A percentile compares a stretch with the other conserved stretches of the same genome.
Evolutionary conservation across 2,888 invertebrate genomes (phyloP).

Genomic region (Quadriops clusia): DNA sequence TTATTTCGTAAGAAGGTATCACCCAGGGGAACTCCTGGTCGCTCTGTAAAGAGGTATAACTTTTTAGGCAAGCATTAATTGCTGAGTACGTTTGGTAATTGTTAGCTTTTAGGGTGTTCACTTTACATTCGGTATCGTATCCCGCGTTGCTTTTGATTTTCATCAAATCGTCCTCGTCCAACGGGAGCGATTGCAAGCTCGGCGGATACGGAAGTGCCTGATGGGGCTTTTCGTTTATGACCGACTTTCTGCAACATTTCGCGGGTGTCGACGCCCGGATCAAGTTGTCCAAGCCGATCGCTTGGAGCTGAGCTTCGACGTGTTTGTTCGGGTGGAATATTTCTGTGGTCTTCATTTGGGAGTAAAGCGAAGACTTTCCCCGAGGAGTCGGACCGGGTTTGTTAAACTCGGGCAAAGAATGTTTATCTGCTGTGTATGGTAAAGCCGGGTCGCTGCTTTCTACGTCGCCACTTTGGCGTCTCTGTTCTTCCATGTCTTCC

Average conservation of each 20-base stretch:
- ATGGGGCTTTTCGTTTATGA: constrained; percentile 14
- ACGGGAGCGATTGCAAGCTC: constrained; percentile 18
- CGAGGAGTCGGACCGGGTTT: constrained; percentile 9
- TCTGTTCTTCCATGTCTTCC: too few species aligned
- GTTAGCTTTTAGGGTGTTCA: not conserved
- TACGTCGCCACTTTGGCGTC: too few species aligned
- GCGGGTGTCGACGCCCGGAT: constrained; percentile 17
- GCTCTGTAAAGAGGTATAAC: constrained; percentile 6
- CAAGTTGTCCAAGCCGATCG: constrained; percentile 12
- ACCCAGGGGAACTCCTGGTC: constrained; percentile 4
- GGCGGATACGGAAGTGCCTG: constrained; percentile 16
- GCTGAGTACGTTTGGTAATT: not conserved
- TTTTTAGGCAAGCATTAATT: constrained; percentile 5
- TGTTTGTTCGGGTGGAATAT: constrained; percentile 7
- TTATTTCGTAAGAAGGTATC: constrained; percentile 5
- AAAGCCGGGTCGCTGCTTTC: constrained; percentile 14
- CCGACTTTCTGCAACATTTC: constrained; percentile 16
- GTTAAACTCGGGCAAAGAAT: constrained; percentile 16
- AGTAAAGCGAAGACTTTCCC: constrained; percentile 6
- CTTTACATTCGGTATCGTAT: not conserved
- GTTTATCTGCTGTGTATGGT: constrained; percentile 15
- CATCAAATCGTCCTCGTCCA: constrained; percentile 11
- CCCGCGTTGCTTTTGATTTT: constrained; percentile 11
- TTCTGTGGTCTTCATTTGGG: constrained; percentile 2
- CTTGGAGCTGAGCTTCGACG: constrained; percentile 6